A percentile compares a stretch with the other conserved stretches of the same genome.
Conservation (phyloP, 2,888 invertebrate genomes). For the Eristalis tenax region DNA sequence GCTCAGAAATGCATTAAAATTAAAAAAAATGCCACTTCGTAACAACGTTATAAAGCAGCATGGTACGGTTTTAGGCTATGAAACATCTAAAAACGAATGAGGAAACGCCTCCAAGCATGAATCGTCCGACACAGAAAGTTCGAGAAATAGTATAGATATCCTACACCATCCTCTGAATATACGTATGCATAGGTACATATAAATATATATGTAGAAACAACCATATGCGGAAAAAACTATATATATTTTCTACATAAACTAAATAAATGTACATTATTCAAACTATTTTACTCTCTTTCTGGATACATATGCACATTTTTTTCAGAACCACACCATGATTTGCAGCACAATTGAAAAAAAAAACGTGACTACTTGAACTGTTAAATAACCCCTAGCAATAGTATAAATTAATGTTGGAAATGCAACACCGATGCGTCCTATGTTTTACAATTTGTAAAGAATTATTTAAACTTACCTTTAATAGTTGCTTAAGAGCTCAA, state of each 20-base stretch:
- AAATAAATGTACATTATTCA: too few relatives aligned
- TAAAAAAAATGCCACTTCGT: background rate
- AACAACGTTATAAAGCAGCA: constrained; percentile 33
- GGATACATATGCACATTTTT: background rate
- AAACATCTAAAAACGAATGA: background rate
- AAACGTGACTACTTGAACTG: background rate
- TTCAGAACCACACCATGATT: background rate
- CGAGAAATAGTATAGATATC: constrained; percentile 18
- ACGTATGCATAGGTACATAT: background rate
- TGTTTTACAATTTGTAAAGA: background rate
- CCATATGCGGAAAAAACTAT: background rate
- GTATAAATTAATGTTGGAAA: background rate
- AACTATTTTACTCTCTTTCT: background rate
- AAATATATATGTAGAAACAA: too few relatives aligned
- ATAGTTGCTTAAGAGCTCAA: constrained; percentile 28
- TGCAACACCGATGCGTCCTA: background rate
- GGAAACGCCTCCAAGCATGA: constrained; percentile 10
- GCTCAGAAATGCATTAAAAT: background rate
- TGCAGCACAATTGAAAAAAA: background rate
- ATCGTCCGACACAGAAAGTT: constrained; percentile 23
- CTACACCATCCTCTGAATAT: background rate
- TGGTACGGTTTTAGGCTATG: background rate
- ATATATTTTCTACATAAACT: background rate
- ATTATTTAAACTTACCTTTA: constrained; percentile 30
- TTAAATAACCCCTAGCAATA: background rate